These are phyloP conservation scores for Siniperca obscura DNA, from an alignment of 2,797 vertebrate genomes.

Conservation along the genomic window DNA sequence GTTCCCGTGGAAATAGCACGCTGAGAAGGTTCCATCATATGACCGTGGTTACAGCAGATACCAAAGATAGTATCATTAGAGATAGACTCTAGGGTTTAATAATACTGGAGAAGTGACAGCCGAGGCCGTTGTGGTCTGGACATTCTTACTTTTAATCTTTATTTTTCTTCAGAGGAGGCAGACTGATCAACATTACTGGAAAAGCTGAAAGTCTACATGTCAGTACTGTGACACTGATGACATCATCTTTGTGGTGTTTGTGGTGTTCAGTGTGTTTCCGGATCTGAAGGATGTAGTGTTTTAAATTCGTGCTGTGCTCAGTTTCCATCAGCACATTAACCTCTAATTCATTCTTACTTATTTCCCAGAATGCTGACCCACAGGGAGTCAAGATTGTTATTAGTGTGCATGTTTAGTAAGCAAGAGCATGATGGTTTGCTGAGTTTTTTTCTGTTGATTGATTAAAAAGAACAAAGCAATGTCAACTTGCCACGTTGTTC, in stretches of 20 bases:
- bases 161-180: slow-evolving; percentile 19
- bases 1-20: slow-evolving; percentile 57
- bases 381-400: neutral
- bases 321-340: neutral
- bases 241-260: neutral
- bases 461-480: neutral
- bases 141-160: slow-evolving; percentile 2
- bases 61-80: slow-evolving; percentile 9
- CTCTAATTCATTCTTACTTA: neutral
- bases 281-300: neutral
- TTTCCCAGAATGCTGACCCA: neutral
- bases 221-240: neutral
- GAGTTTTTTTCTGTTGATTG: neutral
- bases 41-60: slow-evolving; percentile 6
- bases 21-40: slow-evolving; percentile 52
- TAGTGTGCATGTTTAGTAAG: neutral
- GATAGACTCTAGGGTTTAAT: slow-evolving; percentile 17
- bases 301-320: neutral
- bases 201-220: neutral
- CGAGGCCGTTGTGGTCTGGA: neutral
- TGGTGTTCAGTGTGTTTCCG: neutral
- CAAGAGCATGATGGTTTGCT: no score
- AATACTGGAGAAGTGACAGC: slow-evolving; percentile 7
- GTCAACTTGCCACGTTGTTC: neutral
- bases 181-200: neutral